Conservation (phyloP, 2,888 invertebrate species). For the Parthenolecanium corni region DNA sequence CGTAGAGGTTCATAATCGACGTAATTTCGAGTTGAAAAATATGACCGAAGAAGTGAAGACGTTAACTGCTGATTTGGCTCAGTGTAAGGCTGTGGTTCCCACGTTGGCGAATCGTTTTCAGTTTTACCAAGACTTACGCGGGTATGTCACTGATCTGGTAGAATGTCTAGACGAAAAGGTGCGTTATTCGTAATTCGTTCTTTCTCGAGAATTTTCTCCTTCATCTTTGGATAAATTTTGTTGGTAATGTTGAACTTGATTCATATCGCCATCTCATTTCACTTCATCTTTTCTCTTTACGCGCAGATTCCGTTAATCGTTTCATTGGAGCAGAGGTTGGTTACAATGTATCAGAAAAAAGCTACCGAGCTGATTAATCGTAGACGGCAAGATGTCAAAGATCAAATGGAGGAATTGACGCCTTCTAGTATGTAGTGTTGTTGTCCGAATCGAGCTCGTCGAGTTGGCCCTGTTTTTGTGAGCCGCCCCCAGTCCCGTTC, state of each 20-base stretch:
- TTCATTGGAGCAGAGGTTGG: conserved; percentile 65
- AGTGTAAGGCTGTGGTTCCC: conserved; percentile 48
- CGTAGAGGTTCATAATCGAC: conserved; percentile 47
- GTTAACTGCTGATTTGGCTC: conserved; percentile 43
- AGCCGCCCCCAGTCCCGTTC: no score
- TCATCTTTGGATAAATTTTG: background rate
- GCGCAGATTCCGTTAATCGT: conserved; percentile 57
- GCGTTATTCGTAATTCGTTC: conserved; percentile 31
- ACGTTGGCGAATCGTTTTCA: conserved; percentile 69
- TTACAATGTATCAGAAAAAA: conserved; percentile 58
- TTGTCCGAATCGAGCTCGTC: no score
- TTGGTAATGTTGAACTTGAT: background rate
- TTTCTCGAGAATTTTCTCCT: background rate
- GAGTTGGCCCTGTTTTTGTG: no score
- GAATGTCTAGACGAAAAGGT: conserved; percentile 98
- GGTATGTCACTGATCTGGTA: conserved; percentile 89
- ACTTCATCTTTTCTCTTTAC: conserved; percentile 32
- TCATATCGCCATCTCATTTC: background rate
- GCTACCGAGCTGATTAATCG: conserved; percentile 66
- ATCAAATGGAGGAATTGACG: conserved; percentile 86
- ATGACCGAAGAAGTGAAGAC: conserved; percentile 43
- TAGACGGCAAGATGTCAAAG: conserved; percentile 79
- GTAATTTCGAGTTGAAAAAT: conserved; percentile 41
- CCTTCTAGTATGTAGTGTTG: conserved; percentile 29
- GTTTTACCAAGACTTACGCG: conserved; percentile 90